phyloP scores from a whole-genome alignment of 2,888 invertebrate species.

The Lasioglossum lativentre region DNA sequence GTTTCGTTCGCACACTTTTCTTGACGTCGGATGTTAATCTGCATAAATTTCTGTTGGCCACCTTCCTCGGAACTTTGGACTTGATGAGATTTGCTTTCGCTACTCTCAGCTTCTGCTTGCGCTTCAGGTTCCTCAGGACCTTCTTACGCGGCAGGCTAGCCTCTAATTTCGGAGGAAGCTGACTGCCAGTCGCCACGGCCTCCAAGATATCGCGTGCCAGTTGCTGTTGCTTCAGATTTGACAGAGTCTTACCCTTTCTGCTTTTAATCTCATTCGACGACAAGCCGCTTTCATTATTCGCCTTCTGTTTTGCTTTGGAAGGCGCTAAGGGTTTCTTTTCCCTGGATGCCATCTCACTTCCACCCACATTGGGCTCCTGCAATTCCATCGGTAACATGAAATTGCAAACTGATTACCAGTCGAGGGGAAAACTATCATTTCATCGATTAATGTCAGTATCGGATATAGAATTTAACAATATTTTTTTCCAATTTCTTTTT shows the following conservation, averaged over 20 bases:
- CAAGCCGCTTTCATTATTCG: constrained; percentile 81
- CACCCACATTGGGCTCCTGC: constrained; percentile 84
- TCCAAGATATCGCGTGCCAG: constrained; percentile 80
- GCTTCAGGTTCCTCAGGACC: constrained; percentile 79
- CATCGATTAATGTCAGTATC: background rate
- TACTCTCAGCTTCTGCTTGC: constrained; percentile 80
- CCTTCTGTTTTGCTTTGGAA: constrained; percentile 83
- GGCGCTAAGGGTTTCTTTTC: constrained; percentile 84
- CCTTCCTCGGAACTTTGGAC: constrained; percentile 80
- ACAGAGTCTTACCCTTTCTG: constrained; percentile 76
- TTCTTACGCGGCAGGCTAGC: constrained; percentile 81
- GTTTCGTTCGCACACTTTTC: constrained; percentile 72
- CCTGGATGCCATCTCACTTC: constrained; percentile 85
- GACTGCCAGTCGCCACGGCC: constrained; percentile 82
- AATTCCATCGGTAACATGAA: constrained; percentile 65
- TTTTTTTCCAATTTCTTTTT: background rate
- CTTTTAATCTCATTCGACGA: constrained; percentile 76
- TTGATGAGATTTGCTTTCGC: constrained; percentile 80
- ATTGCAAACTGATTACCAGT: constrained; percentile 24
- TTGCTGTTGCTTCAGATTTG: constrained; percentile 75
- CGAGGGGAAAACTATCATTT: background rate
- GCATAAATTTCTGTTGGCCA: constrained; percentile 77
- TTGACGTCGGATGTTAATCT: constrained; percentile 72
- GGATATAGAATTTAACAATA: background rate
- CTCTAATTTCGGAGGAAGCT: constrained; percentile 80